Evolutionary conservation across 2,797 vertebrate species (phyloP), one percentile per base, ranked within the genome.

Genomic region (Sebastolobus alascanus): DNA sequence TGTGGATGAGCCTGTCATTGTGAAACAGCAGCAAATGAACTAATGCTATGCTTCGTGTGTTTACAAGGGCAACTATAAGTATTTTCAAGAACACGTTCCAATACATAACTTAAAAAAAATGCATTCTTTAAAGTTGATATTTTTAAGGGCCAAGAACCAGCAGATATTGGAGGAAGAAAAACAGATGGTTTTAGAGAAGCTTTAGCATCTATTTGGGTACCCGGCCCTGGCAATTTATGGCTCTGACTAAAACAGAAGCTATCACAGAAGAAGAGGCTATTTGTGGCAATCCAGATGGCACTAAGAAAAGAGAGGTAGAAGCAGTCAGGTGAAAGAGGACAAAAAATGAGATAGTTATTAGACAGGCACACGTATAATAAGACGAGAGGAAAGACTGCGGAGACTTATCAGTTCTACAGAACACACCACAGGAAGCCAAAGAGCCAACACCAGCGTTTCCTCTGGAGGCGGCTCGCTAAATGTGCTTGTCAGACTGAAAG

Each of bases 401-500:
- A 31, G 77, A 63, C 22, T 71, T 61, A 40, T 79, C 76, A 56
- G 73, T 77, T 56, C 40, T 29, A 84, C 52, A 68, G 74, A 73
- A 61, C 43, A 35, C 31, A 9, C 52, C 66, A 68, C 81, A 88
- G 83, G 83, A 90, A 87, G 80, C 70, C 86, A 73, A 79, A 29
- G 33, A 67, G 77, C 14, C 16, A 61, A 71, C 52, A 76, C 5
- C 56, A 60, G 74, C 14, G 3, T 79, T 80, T 86, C 79, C 84
- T 85, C 86, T 73, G 66, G 80, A 84, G 84, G 83, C 60, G 35
- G 73, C 58, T 76, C 20, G 7, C 70, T 83, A 31, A 89, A 73
- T 87, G 83, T 59, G 65, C 86, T 87, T 58, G 78, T 90, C 84
- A 85, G 73, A 78, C 63, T 75, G 77, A 89, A 84, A 84, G 83